phyloP scores from a whole-genome alignment of 2,888 invertebrate species.

The Unio pictorum region DNA sequence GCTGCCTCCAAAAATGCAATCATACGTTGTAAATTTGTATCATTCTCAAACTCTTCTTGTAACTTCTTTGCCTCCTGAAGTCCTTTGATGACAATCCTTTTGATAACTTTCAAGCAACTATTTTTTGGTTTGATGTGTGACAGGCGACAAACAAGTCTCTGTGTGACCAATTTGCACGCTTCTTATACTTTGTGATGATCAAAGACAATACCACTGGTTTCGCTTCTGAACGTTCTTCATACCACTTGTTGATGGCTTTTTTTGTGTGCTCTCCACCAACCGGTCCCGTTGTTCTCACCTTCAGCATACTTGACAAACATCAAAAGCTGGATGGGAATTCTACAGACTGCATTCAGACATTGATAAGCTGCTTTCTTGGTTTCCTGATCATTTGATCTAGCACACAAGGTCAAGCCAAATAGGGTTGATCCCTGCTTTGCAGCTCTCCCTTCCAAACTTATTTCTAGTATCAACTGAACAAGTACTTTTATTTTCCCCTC shows the following conservation, averaged over 20 bases:
- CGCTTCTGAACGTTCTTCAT: conserved; percentile 62
- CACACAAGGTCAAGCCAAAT: conserved; percentile 79
- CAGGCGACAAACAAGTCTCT: conserved; percentile 78
- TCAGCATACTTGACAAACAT: conserved; percentile 78
- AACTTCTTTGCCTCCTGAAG: too few species aligned
- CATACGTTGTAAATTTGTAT: too few species aligned
- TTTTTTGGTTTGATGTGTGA: conserved; percentile 47
- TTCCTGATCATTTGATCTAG: conserved; percentile 70
- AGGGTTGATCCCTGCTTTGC: conserved; percentile 73
- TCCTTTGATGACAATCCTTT: too few species aligned
- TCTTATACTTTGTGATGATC: conserved; percentile 78
- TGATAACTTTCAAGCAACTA: conserved; percentile 36
- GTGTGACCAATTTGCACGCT: conserved; percentile 81
- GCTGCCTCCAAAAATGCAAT: too few species aligned
- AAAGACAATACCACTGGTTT: conserved; percentile 75
- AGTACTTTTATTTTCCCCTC: conserved; percentile 61
- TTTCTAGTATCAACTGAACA: conserved; percentile 59
- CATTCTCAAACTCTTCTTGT: too few species aligned
- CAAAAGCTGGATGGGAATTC: conserved; percentile 79
- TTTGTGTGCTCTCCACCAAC: conserved; percentile 80
- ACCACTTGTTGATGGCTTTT: conserved; percentile 79
- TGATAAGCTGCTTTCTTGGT: conserved; percentile 76
- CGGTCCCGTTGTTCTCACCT: conserved; percentile 70
- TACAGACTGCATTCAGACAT: conserved; percentile 76
- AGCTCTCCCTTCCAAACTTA: conserved; percentile 67